phyloP scores from a whole-genome alignment of 2,888 invertebrate species.

The Yponomeuta malinellus region DNA sequence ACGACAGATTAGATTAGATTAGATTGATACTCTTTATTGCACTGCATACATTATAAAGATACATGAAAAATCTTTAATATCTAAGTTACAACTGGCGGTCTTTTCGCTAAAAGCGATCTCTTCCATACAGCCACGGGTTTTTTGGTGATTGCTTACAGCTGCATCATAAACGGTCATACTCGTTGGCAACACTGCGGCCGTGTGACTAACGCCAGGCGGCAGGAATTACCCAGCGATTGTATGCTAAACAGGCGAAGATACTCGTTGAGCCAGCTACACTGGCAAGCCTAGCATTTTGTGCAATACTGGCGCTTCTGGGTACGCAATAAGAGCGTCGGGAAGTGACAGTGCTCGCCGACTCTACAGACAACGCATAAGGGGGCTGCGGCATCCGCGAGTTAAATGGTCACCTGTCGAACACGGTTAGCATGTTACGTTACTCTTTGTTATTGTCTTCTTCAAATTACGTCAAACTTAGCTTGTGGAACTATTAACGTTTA shows the following conservation, averaged over 20 bases:
- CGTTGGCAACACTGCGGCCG: constrained; percentile 27
- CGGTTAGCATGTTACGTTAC: not conserved
- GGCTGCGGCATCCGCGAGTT: not conserved
- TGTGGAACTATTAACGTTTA: not conserved
- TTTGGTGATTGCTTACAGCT: too few species aligned
- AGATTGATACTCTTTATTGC: too few species aligned
- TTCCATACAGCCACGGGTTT: too few species aligned
- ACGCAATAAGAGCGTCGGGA: constrained; percentile 17
- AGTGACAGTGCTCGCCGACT: not conserved
- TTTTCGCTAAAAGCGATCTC: too few species aligned
- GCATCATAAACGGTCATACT: too few species aligned
- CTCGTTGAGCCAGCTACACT: not conserved
- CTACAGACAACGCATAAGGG: not conserved
- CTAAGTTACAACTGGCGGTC: too few species aligned
- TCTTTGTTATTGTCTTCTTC: not conserved
- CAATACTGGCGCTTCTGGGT: constrained; percentile 18
- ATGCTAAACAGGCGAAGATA: constrained; percentile 49
- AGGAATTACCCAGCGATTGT: constrained; percentile 68
- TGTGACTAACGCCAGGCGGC: constrained; percentile 59
- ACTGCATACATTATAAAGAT: too few species aligned
- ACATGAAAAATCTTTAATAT: too few species aligned
- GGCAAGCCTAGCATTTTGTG: not conserved
- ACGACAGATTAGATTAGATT: too few species aligned
- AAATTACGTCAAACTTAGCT: not conserved
- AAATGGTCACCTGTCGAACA: constrained; percentile 1